phyloP scores from a whole-genome alignment of 2,888 invertebrate species.

The Polydrusus tereticollis region DNA sequence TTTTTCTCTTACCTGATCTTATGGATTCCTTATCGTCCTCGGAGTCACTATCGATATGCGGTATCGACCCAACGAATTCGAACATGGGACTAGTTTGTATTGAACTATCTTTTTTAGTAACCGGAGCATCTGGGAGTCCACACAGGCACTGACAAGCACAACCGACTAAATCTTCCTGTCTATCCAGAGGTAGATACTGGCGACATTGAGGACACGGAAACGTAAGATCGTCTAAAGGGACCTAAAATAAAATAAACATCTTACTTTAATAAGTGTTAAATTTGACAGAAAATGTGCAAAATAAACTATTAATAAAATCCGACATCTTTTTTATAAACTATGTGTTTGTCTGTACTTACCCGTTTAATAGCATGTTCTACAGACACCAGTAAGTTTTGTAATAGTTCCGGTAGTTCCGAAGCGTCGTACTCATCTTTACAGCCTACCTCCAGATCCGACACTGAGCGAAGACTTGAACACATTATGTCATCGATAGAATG shows the following conservation, averaged over 20 bases:
- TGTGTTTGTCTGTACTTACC: conserved; percentile 61
- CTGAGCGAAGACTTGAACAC: conserved; percentile 62
- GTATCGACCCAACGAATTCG: conserved; percentile 77
- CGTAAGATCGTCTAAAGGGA: conserved; percentile 72
- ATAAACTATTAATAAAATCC: no score
- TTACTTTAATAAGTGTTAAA: no score
- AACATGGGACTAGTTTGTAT: conserved; percentile 72
- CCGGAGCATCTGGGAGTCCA: conserved; percentile 58
- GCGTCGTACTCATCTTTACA: conserved; percentile 63
- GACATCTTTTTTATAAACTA: no score
- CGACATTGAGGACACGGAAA: conserved; percentile 72
- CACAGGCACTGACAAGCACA: conserved; percentile 66
- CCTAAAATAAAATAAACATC: conserved; percentile 22
- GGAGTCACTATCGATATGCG: conserved; percentile 81
- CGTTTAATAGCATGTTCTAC: conserved; percentile 79
- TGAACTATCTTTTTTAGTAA: conserved; percentile 65
- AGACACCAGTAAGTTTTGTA: conserved; percentile 76
- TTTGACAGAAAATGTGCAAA: no score
- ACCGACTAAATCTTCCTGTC: conserved; percentile 57
- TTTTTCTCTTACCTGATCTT: conserved; percentile 62
- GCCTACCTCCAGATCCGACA: conserved; percentile 62
- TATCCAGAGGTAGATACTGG: conserved; percentile 65
- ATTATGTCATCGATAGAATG: conserved; percentile 62
- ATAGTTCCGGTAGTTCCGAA: conserved; percentile 73
- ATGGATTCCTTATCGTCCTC: conserved; percentile 69